phyloP scores from a whole-genome alignment of 2,797 vertebrate genomes.

The Cheirogaleus major region DNA sequence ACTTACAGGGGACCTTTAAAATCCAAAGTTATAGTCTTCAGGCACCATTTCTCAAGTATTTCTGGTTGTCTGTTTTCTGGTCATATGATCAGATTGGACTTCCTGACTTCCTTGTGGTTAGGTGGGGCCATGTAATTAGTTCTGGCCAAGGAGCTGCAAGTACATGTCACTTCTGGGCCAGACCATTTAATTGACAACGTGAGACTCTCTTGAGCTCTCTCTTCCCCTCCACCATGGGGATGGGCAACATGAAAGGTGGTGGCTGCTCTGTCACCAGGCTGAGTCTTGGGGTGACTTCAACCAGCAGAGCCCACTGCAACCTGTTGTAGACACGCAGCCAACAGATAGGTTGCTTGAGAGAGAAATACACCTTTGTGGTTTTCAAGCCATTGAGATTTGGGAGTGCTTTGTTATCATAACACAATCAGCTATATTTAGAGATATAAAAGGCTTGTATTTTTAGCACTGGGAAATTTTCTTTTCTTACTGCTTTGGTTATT shows the following conservation, averaged over 20 bases:
- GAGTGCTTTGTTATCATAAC: not conserved
- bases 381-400: not conserved
- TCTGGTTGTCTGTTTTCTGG: not conserved
- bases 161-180: not conserved
- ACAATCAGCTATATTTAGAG: not conserved
- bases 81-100: not conserved
- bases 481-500: slow-evolving; percentile 2
- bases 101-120: not conserved
- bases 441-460: not conserved
- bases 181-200: not conserved
- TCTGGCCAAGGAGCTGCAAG: not conserved
- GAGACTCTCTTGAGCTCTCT: not conserved
- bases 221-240: not conserved
- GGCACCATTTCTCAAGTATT: not conserved
- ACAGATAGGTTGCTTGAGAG: not conserved
- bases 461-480: not conserved
- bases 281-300: not conserved
- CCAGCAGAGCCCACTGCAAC: not conserved
- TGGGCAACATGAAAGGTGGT: not conserved
- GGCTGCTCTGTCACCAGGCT: not conserved
- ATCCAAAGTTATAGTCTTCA: not conserved
- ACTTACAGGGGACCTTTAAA: not conserved
- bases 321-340: not conserved
- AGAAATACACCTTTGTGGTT: not conserved
- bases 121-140: not conserved